Percentiles rank a stretch among this genome's conserved stretches.
Evolutionary conservation across 2,888 invertebrate species (phyloP).

Genomic region (Pomacea canaliculata): DNA sequence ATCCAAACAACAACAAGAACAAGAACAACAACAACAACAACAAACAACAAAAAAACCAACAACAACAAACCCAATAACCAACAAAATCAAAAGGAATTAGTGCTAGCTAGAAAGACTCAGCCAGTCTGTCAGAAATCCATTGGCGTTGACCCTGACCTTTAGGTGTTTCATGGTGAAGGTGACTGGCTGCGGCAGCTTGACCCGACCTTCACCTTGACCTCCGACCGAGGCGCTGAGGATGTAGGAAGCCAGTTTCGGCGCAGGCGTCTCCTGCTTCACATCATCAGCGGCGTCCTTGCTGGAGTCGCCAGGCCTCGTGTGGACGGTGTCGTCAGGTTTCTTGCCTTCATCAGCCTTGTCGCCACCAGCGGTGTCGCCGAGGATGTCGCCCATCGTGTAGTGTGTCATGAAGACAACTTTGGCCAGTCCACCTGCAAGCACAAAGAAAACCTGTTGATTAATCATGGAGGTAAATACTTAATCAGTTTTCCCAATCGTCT

Average conservation of each 20-base stretch:
- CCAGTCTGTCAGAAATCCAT: too few species aligned
- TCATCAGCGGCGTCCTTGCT: neutral
- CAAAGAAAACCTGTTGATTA: too few species aligned
- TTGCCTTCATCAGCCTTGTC: slow-evolving; percentile 8
- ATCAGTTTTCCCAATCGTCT: too few species aligned
- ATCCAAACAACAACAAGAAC: neutral
- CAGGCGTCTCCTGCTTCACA: slow-evolving; percentile 15
- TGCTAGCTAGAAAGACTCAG: too few species aligned
- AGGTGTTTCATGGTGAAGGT: slow-evolving; percentile 52
- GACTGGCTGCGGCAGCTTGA: slow-evolving; percentile 42
- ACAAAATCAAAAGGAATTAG: too few species aligned
- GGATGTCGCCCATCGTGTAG: slow-evolving; percentile 52
- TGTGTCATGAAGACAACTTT: slow-evolving; percentile 62
- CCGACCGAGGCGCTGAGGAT: slow-evolving; percentile 53
- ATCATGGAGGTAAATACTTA: too few species aligned
- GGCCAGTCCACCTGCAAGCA: slow-evolving; percentile 52
- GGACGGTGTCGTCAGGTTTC: slow-evolving; percentile 9
- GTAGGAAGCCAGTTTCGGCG: slow-evolving; percentile 44
- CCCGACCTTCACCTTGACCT: slow-evolving; percentile 15
- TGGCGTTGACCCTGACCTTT: slow-evolving; percentile 35
- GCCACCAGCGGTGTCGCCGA: slow-evolving; percentile 36
- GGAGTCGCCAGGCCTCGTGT: neutral
- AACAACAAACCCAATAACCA: too few species aligned
- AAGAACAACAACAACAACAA: neutral
- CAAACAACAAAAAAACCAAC: neutral